Evolutionary conservation across 2,797 vertebrate species (phyloP).

Genomic region (Acanthurus leucopareius): DNA sequence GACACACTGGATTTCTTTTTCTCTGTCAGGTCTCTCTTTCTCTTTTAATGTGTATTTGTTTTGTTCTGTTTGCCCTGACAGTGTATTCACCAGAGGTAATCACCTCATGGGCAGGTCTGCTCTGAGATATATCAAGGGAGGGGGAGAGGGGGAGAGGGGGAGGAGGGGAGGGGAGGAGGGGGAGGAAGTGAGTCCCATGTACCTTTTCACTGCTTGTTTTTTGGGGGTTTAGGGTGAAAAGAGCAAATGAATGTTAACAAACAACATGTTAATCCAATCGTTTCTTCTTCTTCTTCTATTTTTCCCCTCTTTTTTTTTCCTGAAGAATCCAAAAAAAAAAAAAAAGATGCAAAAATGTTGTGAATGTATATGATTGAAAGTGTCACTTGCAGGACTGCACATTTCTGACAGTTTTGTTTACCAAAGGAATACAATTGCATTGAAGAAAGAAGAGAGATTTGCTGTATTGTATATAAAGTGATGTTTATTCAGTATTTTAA

Average conservation of each 20-base stretch:
- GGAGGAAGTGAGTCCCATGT: constrained; percentile 29
- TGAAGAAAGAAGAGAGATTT: constrained; percentile 83
- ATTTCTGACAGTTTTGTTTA: constrained; percentile 89
- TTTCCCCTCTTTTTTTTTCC: constrained; percentile 42
- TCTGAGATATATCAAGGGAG: constrained; percentile 37
- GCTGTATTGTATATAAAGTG: constrained; percentile 88
- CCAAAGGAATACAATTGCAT: constrained; percentile 89
- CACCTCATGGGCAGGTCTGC: constrained; percentile 55
- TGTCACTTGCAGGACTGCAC: constrained; percentile 87
- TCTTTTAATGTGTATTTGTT: constrained; percentile 36
- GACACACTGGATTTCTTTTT: constrained; percentile 85
- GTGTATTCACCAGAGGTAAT: constrained; percentile 54
- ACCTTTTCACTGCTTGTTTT: constrained; percentile 50
- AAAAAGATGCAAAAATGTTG: constrained; percentile 84
- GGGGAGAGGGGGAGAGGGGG: too few relatives aligned
- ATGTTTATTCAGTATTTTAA: constrained; percentile 90
- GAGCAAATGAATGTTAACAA: constrained; percentile 83
- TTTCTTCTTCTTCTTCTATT: constrained; percentile 52
- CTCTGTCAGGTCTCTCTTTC: constrained; percentile 64
- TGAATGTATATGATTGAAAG: constrained; percentile 85
- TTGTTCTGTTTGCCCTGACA: constrained; percentile 49
- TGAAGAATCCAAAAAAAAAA: constrained; percentile 72
- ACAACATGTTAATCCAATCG: constrained; percentile 67
- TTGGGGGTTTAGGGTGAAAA: neutral
- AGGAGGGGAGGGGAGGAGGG: neutral